phyloP scores from a whole-genome alignment of 2,888 invertebrate species.

The Hanleya hanleyi region DNA sequence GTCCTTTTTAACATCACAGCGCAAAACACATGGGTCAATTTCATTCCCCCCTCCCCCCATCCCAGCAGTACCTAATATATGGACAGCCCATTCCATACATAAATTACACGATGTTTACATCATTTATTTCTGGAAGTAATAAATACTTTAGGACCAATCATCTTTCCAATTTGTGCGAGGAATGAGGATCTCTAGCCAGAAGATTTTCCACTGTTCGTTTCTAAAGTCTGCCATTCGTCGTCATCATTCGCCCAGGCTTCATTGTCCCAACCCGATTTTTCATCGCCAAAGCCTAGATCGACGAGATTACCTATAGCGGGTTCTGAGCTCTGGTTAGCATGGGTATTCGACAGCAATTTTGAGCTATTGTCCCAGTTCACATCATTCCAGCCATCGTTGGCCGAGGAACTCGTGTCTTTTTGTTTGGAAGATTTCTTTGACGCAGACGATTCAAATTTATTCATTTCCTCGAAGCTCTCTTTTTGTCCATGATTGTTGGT shows the following conservation, averaged over 20 bases:
- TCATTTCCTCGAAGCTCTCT: too few species aligned
- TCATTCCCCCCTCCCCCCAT: too few species aligned
- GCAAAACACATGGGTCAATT: too few species aligned
- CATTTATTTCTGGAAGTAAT: too few species aligned
- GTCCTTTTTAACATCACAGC: too few species aligned
- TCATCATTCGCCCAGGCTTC: constrained; percentile 66
- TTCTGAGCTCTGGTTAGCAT: constrained; percentile 47
- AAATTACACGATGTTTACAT: too few species aligned
- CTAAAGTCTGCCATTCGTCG: constrained; percentile 67
- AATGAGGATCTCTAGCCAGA: not conserved
- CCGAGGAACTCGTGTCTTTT: not conserved
- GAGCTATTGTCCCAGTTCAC: constrained; percentile 55
- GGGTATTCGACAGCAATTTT: too few species aligned
- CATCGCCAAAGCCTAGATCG: constrained; percentile 48
- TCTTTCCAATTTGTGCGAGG: too few species aligned
- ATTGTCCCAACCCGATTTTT: constrained; percentile 63
- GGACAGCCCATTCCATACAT: too few species aligned
- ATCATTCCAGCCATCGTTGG: constrained; percentile 54
- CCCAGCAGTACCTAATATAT: too few species aligned
- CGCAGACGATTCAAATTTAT: constrained; percentile 16
- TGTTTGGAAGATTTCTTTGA: constrained; percentile 11
- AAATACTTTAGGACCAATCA: too few species aligned
- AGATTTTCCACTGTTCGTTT: constrained; percentile 37
- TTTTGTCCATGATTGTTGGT: not conserved
- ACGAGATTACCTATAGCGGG: constrained; percentile 65